Conservation (phyloP, 2,113 vertebrate species). For the Colossoma macropomum region DNA sequence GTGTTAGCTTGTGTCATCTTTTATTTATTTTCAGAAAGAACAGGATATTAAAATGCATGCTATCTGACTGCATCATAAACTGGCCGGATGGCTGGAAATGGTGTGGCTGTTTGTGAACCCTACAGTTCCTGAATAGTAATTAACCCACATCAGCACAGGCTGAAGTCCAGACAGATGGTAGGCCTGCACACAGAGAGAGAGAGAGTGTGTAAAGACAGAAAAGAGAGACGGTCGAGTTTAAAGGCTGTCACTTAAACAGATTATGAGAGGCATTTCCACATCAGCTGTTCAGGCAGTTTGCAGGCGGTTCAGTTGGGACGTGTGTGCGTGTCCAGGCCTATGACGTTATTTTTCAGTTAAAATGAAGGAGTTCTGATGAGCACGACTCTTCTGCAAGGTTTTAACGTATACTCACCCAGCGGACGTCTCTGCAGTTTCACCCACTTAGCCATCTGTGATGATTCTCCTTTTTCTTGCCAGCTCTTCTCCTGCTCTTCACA, state of each 20-base stretch:
- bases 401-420: no score
- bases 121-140: constrained; percentile 66
- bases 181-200: not conserved
- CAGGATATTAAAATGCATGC: constrained; percentile 55
- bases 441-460: no score
- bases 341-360: no score
- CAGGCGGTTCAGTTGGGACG: not conserved
- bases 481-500: no score
- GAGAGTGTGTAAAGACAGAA: not conserved
- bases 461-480: no score
- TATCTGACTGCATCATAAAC: constrained; percentile 52
- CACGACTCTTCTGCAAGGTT: no score
- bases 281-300: not conserved
- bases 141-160: constrained; percentile 59
- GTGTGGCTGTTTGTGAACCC: constrained; percentile 32
- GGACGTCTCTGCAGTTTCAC: no score
- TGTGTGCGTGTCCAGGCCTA: not conserved
- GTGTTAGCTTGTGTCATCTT: constrained; percentile 30
- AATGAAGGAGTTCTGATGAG: no score
- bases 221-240: constrained; percentile 15
- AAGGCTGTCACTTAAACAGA: constrained; percentile 47
- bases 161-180: constrained; percentile 70
- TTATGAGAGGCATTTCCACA: constrained; percentile 43
- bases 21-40: constrained; percentile 39
- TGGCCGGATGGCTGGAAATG: constrained; percentile 40